A percentile compares a stretch with the other conserved stretches of the same genome.
phyloP scores from a whole-genome alignment of 2,113 vertebrate genomes.

The Rhynchomys soricoides region DNA sequence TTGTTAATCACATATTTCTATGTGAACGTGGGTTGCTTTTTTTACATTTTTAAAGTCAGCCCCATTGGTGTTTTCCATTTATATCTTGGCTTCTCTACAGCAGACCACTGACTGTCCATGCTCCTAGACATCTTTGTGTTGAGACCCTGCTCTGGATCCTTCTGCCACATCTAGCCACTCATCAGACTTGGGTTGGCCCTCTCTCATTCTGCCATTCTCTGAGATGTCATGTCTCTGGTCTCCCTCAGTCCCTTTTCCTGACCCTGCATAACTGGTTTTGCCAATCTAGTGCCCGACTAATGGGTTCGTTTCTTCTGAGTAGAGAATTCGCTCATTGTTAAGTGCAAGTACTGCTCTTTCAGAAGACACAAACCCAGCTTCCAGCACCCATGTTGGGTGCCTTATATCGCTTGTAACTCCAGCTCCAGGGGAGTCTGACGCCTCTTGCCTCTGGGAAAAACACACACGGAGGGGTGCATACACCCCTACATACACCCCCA shows the following conservation, averaged over 20 bases:
- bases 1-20: neutral
- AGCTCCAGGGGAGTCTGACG: neutral
- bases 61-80: neutral
- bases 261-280: neutral
- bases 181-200: neutral
- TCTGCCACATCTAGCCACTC: neutral
- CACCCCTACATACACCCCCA: neutral
- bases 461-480: neutral
- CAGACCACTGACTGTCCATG: neutral
- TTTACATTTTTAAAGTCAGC: neutral
- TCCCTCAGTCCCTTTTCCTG: neutral
- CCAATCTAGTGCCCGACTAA: neutral
- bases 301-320: neutral
- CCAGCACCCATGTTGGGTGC: neutral
- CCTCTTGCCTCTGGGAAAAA: neutral
- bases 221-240: neutral
- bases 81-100: neutral
- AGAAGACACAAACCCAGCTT: neutral
- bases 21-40: neutral
- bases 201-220: neutral
- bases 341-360: neutral
- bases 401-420: neutral
- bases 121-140: neutral
- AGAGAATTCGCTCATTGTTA: too few relatives aligned
- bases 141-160: neutral